Base-by-base conservation (phyloP, 2,888 invertebrate genomes). In the Machimus rusticus region DNA sequence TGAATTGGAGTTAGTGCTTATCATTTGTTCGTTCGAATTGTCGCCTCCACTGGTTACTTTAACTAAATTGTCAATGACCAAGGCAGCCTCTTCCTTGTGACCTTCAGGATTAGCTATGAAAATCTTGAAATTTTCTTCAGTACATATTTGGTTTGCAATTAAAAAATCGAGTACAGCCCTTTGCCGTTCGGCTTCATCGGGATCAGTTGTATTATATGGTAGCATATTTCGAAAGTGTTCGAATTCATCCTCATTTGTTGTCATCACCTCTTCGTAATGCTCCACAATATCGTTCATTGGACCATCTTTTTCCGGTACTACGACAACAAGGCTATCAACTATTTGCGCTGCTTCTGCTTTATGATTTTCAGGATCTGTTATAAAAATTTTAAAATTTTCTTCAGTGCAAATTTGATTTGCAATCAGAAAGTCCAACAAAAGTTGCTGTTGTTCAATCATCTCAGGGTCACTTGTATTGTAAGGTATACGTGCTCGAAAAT, bases 381-480 rank as follows among this genome's bases (percentile, higher is more conserved):
- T 92, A 78, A 93, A 93, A 28, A 92, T 92, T 8, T 89, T 89
- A 86, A 93, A 93, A 88, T 92, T 92, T 34, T 91, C 89, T 85
- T 93, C 93, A 0, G 90, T 92, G 85, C 93, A 92, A 43, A 93
- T 92, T 87, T 91, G 90, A 87, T 92, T 92, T 37, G 90, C 90
- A 1, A 92, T 92, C 5, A 93, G 89, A 87, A 93, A 92, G 87
- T 93, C 92, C 1, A 93, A 89, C 3, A 92, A 88, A 5, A 91
- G 88, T 76, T 91, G 88, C 87, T 93, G 93, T 39, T 91, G 91
- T 79, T 92, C 91, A 2, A 92, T 91, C 3, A 90, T 81, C 28
- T 90, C 89, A 0, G 92, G 91, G 89, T 93, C 91, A 1, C 87
- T 88, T 2, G 93, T 93, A 55, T 92, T 90, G 87, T 91, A 92